phyloP scores from a whole-genome alignment of 2,113 vertebrate species.

The Rynchops niger region DNA sequence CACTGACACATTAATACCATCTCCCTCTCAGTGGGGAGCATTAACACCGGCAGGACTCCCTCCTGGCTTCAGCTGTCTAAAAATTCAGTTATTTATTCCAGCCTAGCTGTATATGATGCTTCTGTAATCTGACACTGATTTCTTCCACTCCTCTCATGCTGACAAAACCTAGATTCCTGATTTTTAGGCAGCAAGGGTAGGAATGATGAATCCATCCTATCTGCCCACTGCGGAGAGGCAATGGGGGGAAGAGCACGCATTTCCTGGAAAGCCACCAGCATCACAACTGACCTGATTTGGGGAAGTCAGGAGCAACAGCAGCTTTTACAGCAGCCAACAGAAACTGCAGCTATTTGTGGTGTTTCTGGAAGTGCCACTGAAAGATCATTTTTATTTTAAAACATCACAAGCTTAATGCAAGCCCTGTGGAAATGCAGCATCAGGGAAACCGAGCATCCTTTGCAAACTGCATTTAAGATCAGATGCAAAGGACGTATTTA shows the following conservation, averaged over 20 bases:
- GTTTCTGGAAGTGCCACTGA: background rate
- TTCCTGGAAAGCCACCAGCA: background rate
- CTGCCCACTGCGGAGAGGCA: background rate
- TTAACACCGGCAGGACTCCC: background rate
- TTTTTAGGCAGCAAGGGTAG: background rate
- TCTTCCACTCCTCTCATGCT: background rate
- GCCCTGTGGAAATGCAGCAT: background rate
- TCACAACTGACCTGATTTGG: background rate
- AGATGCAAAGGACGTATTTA: background rate
- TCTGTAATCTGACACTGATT: background rate
- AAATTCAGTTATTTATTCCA: background rate
- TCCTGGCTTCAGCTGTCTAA: background rate
- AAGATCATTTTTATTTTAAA: background rate
- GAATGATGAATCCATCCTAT: background rate
- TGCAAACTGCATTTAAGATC: background rate
- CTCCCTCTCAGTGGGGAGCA: background rate
- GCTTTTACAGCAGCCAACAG: background rate
- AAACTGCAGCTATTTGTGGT: background rate
- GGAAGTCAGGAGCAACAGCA: background rate
- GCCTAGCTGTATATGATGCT: background rate
- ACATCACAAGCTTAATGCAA: background rate
- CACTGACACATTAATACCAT: background rate
- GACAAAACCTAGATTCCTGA: background rate
- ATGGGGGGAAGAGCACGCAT: rapidly evolving
- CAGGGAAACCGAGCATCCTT: background rate